These are phyloP conservation scores for Mechanitis messenoides DNA, from an alignment of 2,888 invertebrate genomes.

Conservation along the genomic window DNA sequence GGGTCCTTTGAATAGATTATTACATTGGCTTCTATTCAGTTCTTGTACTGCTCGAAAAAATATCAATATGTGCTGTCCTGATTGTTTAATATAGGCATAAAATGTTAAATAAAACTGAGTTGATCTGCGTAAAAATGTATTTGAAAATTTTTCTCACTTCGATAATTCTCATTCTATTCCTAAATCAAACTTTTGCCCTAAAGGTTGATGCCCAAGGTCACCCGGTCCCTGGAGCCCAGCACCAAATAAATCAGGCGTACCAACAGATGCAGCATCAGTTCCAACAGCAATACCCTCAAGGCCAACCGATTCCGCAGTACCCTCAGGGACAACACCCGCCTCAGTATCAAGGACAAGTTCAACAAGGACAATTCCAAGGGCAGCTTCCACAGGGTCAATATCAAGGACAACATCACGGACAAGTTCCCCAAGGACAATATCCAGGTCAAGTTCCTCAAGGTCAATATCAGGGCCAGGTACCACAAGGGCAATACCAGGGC, in stretches of 20 bases:
- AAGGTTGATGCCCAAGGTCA: slow-evolving; percentile 64
- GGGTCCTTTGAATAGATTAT: no score
- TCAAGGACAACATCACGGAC: slow-evolving; percentile 27
- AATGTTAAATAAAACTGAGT: no score
- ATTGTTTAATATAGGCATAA: no score
- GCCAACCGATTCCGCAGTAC: slow-evolving; percentile 39
- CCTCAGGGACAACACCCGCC: slow-evolving; percentile 27
- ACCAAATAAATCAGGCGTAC: slow-evolving; percentile 59
- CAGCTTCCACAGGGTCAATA: slow-evolving; percentile 25
- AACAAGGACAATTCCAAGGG: slow-evolving; percentile 35
- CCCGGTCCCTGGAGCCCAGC: slow-evolving; percentile 59
- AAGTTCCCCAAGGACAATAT: slow-evolving; percentile 17
- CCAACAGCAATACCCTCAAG: slow-evolving; percentile 39
- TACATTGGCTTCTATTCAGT: neutral
- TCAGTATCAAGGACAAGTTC: slow-evolving; percentile 34
- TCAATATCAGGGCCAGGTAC: slow-evolving; percentile 15
- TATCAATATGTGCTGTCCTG: no score
- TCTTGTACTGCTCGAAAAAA: neutral
- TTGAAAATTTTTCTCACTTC: no score
- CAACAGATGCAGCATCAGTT: slow-evolving; percentile 40
- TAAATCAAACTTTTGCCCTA: slow-evolving; percentile 7
- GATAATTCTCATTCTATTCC: no score
- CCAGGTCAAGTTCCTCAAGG: slow-evolving; percentile 19
- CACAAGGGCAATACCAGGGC: slow-evolving; percentile 20
- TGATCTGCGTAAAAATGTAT: no score